Evolutionary conservation across 2,797 vertebrate genomes (phyloP).

Genomic region (Ataeniobius toweri): DNA sequence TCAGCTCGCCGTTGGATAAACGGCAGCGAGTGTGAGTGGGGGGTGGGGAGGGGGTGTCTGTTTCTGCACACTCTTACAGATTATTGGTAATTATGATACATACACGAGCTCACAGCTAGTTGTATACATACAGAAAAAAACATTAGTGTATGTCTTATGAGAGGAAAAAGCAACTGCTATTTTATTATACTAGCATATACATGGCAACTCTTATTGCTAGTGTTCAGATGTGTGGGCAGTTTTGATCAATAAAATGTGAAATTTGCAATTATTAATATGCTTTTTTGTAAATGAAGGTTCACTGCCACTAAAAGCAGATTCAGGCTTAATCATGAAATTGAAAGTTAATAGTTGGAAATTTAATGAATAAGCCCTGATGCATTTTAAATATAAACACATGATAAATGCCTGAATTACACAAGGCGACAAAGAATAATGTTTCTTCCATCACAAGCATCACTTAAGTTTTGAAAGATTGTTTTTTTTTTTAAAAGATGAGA

Average conservation of each 20-base stretch:
- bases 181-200: constrained; percentile 30
- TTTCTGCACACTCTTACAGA: constrained; percentile 69
- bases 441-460: neutral
- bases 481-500: neutral
- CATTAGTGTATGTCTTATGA: constrained; percentile 34
- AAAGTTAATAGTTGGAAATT: neutral
- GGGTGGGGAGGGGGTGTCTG: constrained; percentile 58
- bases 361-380: neutral
- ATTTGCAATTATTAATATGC: neutral
- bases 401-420: neutral
- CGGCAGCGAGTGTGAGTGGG: constrained; percentile 49
- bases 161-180: constrained; percentile 18
- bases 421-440: neutral
- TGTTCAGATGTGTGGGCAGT: constrained; percentile 28
- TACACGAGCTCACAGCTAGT: constrained; percentile 46
- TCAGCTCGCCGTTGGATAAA: constrained; percentile 69
- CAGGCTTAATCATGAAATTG: neutral
- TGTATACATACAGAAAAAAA: constrained; percentile 32
- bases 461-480: neutral
- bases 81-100: constrained; percentile 77
- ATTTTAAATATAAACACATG: neutral
- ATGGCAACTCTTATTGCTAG: constrained; percentile 8
- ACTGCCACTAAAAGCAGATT: neutral
- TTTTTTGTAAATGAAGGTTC: neutral
- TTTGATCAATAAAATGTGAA: constrained; percentile 19